Conservation (phyloP, 2,888 invertebrate genomes). For the Torymus aiolomorphi region DNA sequence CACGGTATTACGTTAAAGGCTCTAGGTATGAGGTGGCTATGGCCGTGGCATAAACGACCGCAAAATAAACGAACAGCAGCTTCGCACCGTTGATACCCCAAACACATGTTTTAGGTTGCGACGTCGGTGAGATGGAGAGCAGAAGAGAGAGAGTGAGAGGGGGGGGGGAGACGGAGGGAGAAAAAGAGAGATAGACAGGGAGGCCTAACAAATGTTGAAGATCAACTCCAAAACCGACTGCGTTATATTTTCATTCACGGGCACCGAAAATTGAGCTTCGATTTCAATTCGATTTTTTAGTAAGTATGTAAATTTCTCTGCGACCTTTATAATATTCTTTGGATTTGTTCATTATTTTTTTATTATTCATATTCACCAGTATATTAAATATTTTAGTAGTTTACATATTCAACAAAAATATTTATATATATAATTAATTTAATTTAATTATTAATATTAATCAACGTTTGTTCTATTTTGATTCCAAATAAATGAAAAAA, state of each 20-base stretch:
- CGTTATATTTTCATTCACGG: constrained; percentile 47
- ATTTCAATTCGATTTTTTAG: constrained; percentile 7
- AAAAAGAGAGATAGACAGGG: background rate
- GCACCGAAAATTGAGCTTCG: background rate
- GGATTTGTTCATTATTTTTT: too few relatives aligned
- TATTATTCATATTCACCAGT: too few relatives aligned
- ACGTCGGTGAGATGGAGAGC: constrained; percentile 2
- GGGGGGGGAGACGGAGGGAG: background rate
- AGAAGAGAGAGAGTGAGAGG: background rate
- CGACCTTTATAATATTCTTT: too few relatives aligned
- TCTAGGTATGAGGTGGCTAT: background rate
- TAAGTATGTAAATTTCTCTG: background rate
- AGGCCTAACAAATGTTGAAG: constrained; percentile 11
- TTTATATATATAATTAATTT: too few relatives aligned
- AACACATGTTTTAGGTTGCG: background rate
- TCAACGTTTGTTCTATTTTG: too few relatives aligned
- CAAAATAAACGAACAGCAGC: background rate
- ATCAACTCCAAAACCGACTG: constrained; percentile 32
- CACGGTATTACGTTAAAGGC: constrained; percentile 13
- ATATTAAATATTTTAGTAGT: too few relatives aligned
- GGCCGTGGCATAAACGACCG: constrained; percentile 32
- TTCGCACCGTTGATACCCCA: background rate
- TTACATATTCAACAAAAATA: too few relatives aligned
- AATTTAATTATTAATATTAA: too few relatives aligned
- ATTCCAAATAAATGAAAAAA: too few relatives aligned